These are phyloP conservation scores for Ciconia maguari DNA, from an alignment of 2,113 vertebrate species.

Conservation along the genomic window DNA sequence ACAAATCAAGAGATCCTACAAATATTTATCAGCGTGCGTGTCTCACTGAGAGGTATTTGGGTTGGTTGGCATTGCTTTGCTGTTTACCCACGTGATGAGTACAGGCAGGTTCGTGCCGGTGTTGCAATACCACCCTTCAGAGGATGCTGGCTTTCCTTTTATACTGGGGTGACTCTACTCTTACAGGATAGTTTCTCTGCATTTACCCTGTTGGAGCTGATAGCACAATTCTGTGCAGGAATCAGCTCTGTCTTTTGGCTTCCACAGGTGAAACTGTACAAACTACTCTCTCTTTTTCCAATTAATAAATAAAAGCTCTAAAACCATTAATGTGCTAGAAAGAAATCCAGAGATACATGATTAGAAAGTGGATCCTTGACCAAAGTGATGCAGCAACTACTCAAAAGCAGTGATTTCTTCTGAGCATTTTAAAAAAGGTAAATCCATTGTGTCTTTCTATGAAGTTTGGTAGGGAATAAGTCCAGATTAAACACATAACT, in stretches of 20 bases:
- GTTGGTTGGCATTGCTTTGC: not conserved
- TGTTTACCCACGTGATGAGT: not conserved
- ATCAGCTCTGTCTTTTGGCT: not conserved
- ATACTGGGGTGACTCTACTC: not conserved
- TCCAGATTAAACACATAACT: not conserved
- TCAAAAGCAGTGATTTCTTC: not conserved
- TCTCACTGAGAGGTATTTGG: not conserved
- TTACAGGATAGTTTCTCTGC: not conserved
- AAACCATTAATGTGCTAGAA: not conserved
- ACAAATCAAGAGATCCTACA: not conserved
- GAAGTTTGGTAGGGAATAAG: not conserved
- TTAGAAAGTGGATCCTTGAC: not conserved
- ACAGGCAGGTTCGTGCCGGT: fast-evolving
- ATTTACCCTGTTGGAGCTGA: not conserved
- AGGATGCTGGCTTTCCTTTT: not conserved
- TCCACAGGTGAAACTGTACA: not conserved
- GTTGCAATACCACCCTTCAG: not conserved
- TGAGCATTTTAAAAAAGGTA: not conserved
- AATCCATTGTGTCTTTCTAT: not conserved
- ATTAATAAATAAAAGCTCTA: not conserved
- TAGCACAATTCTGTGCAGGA: not conserved
- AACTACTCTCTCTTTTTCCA: not conserved
- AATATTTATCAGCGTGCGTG: not conserved
- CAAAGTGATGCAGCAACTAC: not conserved
- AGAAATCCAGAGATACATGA: not conserved